Evolutionary conservation across 2,888 invertebrate genomes (phyloP), one percentile per base, ranked within the genome.

Genomic region (Ischnura elegans): DNA sequence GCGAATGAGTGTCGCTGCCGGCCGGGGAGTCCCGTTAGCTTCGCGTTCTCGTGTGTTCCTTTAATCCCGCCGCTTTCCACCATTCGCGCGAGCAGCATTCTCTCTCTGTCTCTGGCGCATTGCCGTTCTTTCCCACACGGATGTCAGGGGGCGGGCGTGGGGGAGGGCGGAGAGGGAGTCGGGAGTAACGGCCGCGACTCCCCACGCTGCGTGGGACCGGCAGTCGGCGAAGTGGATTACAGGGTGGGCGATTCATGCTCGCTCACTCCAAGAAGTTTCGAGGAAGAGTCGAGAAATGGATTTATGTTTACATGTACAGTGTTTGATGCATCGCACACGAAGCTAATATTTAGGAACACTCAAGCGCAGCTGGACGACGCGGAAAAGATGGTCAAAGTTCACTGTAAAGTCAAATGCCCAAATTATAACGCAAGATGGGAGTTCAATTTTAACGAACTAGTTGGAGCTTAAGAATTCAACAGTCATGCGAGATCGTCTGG

Each of bases 91-190:
- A 5, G 47, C 47, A 19, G 51, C 51, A 51, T 51, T 51, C 51
- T 51, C 47, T 47, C 47, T 47, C 47, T 13, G 8, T n/a, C 13
- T 76, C 25, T 76, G 76, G 76, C 76, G 76, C 76, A 76, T 76
- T 76, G 76, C 13, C 36, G 76, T 76, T 25, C 76, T 76, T 76
- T 76, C 76, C 76, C 76, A 76, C 76, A 76, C 76, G 76, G 76
- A 36, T 36, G 76, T 76, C 29, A 13, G 66, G 0, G 66, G 1
- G 66, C 5, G 66, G n/a, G n/a, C 4, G n/a, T 2, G 66, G 10
- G 66, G 10, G 76, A 0, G 36, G 29, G 29, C 6, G 29, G 29
- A 36, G 13, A 16, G 76, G 36, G 76, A 76, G 61, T 4, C 51
- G 61, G 61, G 66, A 36, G 76, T 36, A 76, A 76, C 25, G 76